Base-by-base conservation (phyloP, 2,797 vertebrate genomes). In the Amazona finschi region DNA sequence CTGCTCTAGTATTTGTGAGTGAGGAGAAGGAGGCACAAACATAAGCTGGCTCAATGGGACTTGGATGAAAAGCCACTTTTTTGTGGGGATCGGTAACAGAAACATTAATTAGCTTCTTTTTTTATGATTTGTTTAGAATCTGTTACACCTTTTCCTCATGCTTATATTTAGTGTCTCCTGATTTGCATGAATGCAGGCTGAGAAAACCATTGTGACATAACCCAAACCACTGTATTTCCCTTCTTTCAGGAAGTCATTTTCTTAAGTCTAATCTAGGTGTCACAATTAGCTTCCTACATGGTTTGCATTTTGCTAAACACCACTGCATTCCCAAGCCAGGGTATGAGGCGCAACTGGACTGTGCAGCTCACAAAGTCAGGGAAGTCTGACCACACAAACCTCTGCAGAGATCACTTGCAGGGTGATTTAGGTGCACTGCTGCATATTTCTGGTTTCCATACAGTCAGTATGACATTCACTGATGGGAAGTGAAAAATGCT, bases 21-120 rank as follows among this genome's bases (percentile, higher is more conserved):
- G 22, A 36, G 33, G 22, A 15, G 57, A 36, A 58, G 33, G 33
- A 25, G 33, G n/a, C 55, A 58, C n/a, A 77, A 87, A 72, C 1
- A 0, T 24, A 30, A 64, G 2, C 1, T 67, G 28, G 2, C 3
- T 77, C 12, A 27, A 5, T 71, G 8, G 15, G 5, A 52, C 16
- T 21, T 8, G 55, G 28, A 77, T 71, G 18, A 73, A 85, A 76
- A 8, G 6, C 3, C 16, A 39, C 2, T n/a, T n/a, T 77, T 64
- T 52, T 36, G 53, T 9, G 5, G 46, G 57, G 5, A 71, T 9
- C 6, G 8, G 8, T 36, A 80, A 39, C 8, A 87, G 36, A 60
- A 81, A 39, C 11, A 30, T 27, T 75, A 52, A n/a, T 17, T 81
- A 72, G 8, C 25, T 25, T 85, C 21, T 25, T 25, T 87, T 50